A percentile compares a stretch with the other conserved stretches of the same genome.
These are phyloP conservation scores for Sarcophaga caerulescens DNA, from an alignment of 2,888 invertebrate species.

Conservation along the genomic window DNA sequence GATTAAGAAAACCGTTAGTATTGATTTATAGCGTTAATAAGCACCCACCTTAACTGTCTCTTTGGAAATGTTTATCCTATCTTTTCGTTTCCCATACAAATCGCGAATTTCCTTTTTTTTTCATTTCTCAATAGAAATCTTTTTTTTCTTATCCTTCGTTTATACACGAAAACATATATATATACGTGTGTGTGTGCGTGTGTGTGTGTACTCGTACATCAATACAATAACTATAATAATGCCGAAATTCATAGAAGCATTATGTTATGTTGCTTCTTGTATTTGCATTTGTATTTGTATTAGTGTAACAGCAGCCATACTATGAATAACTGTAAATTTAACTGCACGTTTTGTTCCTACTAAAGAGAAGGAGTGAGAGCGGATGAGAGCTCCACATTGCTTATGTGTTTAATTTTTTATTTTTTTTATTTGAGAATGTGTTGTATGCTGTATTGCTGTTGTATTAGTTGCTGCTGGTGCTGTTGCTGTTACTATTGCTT, in stretches of 20 bases:
- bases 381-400: background rate
- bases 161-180: background rate
- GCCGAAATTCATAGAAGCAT: background rate
- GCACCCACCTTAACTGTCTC: background rate
- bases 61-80: background rate
- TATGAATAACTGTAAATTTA: slow-evolving; percentile 43
- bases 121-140: too few relatives aligned
- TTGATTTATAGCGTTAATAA: background rate
- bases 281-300: background rate
- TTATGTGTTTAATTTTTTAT: background rate
- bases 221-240: background rate
- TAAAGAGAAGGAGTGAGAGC: too few relatives aligned
- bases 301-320: background rate
- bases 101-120: slow-evolving; percentile 61
- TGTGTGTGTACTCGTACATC: background rate
- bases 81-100: slow-evolving; percentile 48
- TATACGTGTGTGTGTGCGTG: background rate
- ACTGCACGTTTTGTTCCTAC: slow-evolving; percentile 38
- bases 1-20: too few relatives aligned
- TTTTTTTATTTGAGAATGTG: background rate
- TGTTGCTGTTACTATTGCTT: slow-evolving; percentile 64
- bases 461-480: slow-evolving; percentile 26
- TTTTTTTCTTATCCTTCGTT: background rate
- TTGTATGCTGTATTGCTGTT: slow-evolving; percentile 31
- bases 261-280: too few relatives aligned